phyloP scores from a whole-genome alignment of 1,140 invertebrate species.

The Amyelois transitella region DNA sequence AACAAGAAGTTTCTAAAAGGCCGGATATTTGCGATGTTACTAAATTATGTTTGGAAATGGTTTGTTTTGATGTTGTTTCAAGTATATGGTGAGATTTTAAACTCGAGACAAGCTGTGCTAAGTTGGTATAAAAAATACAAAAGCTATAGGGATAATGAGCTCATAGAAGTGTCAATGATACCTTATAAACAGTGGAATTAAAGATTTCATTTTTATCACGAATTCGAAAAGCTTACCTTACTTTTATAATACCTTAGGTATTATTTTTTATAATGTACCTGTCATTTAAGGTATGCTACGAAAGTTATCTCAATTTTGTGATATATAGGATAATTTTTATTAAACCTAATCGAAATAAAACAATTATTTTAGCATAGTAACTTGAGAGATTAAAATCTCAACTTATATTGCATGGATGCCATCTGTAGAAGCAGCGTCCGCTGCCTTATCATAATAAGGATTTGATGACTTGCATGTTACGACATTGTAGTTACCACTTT shows the following conservation, averaged over 20 bases:
- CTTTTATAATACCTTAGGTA: too few species aligned
- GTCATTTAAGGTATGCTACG: too few species aligned
- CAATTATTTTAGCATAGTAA: neutral
- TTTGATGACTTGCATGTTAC: slow-evolving; percentile 2
- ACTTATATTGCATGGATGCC: slow-evolving; percentile 1
- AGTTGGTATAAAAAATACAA: too few species aligned
- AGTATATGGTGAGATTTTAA: neutral
- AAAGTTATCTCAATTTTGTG: too few species aligned
- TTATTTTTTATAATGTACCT: too few species aligned
- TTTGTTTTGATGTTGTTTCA: neutral
- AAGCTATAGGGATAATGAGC: neutral
- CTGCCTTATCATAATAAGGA: slow-evolving; percentile 6
- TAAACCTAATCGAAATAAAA: too few species aligned
- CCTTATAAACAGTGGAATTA: too few species aligned
- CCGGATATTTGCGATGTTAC: neutral
- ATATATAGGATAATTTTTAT: too few species aligned
- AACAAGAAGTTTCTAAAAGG: too few species aligned
- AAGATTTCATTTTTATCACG: too few species aligned
- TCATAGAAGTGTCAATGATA: too few species aligned
- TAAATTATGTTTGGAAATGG: neutral
- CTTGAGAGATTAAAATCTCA: neutral
- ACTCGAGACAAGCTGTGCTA: neutral
- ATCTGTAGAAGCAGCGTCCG: neutral
- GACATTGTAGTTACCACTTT: neutral
- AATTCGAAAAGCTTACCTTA: too few species aligned